Evolutionary conservation across 2,888 invertebrate species (phyloP).

Genomic region (Dione juno): DNA sequence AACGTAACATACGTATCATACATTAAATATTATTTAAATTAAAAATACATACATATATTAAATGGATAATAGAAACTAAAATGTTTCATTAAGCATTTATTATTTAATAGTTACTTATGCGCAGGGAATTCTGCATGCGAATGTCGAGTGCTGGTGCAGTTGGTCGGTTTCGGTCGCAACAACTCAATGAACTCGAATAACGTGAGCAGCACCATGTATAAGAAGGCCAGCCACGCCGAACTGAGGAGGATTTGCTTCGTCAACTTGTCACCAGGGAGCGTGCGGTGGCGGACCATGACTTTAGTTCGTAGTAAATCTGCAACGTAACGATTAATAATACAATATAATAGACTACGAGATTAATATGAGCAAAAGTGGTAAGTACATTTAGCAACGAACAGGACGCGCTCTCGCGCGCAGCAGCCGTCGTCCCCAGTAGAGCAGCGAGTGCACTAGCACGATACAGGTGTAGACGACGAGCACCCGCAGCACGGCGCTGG

Average conservation of each 20-base stretch:
- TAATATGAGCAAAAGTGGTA: background rate
- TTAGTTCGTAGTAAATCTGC: background rate
- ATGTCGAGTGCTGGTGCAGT: background rate
- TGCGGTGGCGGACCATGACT: constrained; percentile 36
- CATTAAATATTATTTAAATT: background rate
- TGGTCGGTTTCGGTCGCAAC: constrained; percentile 55
- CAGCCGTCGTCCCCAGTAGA: constrained; percentile 61
- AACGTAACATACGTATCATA: no score
- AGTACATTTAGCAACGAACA: constrained; percentile 5
- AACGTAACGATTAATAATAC: background rate
- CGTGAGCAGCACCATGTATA: constrained; percentile 59
- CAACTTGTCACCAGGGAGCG: constrained; percentile 51
- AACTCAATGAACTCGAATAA: constrained; percentile 62
- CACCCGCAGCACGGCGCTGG: constrained; percentile 56
- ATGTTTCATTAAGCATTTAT: background rate
- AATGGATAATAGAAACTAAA: background rate
- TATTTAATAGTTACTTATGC: constrained; percentile 5
- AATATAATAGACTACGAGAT: background rate
- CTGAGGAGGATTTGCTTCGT: constrained; percentile 51
- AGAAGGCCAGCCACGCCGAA: constrained; percentile 55
- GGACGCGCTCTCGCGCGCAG: constrained; percentile 49
- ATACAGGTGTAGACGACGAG: constrained; percentile 61
- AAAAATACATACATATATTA: background rate
- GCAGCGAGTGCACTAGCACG: constrained; percentile 59
- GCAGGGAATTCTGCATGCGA: background rate